Base-by-base conservation (phyloP, 30 jellyfish, hydroid and myxozoan genomes). In the Aurelia aurita complex sp. Pacific region DNA sequence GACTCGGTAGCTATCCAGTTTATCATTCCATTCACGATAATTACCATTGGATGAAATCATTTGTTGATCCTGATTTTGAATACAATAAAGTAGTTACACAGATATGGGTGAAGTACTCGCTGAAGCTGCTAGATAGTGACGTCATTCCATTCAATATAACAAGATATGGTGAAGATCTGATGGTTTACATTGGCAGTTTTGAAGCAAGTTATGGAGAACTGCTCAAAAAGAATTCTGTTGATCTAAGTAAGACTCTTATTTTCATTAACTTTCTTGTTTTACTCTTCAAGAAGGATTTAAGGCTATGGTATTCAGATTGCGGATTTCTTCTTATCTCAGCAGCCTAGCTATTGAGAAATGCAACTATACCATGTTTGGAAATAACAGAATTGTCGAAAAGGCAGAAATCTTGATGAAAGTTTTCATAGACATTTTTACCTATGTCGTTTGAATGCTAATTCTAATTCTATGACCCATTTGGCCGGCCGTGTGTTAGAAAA, bases 11-110 rank as follows among this genome's bases (percentile, higher is more conserved):
- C 83, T 95, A 89, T 67, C 99, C 99, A 5, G 94, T 77, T 32
- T 95, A 95, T 59, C 99, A 95, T 65, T 73, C 98, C 29, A 90
- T 95, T 12, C 92, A 95, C 84, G 99, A 95, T 86, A 95, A 95
- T 80, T 95, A 70, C 86, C 86, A 87, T 55, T 95, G 97, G 97
- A 76, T 85, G 97, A 76, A 82, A 35, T 46, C 90, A 17, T 95
- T 95, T 61, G 90, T 95, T 16, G 99, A 95, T 73, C 99, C 99
- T 0, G 96, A 89, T 55, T 69, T 90, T 80, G 68, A 85, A 5
- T 95, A 90, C 81, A 97, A 95, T 67, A 76, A 89, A 46, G 46
- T 72, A 34, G 75, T 95, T 40, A 71, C 99, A 16, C 81, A 90
- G 76, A 53, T 95, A 12, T 79, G 91, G 96, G 88, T 81, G 55